Conservation (phyloP, 2,797 vertebrate species). For the Aviceda leuphotes region DNA sequence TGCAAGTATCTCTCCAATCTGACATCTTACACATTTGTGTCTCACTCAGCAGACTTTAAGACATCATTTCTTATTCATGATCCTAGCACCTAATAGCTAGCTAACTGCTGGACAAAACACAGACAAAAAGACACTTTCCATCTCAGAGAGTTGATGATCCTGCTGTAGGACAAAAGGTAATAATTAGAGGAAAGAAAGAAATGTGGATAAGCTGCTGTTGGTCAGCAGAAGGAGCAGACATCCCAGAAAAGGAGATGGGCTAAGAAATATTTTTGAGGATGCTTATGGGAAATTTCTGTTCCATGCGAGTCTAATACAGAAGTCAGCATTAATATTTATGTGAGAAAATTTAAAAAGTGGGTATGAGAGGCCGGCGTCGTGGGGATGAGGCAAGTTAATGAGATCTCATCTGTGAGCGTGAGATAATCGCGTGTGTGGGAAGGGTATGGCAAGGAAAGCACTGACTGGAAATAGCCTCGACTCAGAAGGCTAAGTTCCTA, state of each 20-base stretch:
- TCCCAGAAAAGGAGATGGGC: not conserved
- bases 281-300: not conserved
- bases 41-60: not conserved
- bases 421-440: not conserved
- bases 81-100: not conserved
- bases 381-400: not conserved
- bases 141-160: not conserved
- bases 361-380: not conserved
- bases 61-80: not conserved
- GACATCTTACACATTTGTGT: not conserved
- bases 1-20: not conserved
- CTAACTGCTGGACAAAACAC: not conserved
- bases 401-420: not conserved
- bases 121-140: not conserved
- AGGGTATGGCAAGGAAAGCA: not conserved
- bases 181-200: not conserved
- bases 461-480: not conserved
- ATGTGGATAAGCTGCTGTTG: not conserved
- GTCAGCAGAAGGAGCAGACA: not conserved
- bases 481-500: not conserved
- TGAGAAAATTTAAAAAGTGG: not conserved
- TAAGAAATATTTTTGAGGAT: not conserved
- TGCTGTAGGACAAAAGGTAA: not conserved
- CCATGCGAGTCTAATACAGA: not conserved
- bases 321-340: constrained; percentile 24